Evolutionary conservation across 2,888 invertebrate species (phyloP).

Genomic region (Allolobophora icterica): DNA sequence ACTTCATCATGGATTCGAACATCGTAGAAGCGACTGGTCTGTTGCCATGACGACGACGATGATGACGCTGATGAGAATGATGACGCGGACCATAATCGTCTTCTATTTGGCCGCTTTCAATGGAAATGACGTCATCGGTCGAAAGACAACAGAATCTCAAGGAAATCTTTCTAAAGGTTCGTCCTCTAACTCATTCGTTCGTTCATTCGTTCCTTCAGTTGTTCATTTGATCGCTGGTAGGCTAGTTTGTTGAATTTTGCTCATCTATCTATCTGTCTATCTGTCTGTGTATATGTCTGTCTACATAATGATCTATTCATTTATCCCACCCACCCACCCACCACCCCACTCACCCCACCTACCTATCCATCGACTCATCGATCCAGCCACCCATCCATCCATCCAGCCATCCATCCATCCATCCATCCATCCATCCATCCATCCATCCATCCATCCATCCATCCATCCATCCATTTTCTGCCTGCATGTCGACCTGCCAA

Average conservation of each 20-base stretch:
- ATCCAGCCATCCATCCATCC: neutral
- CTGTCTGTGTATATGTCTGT: too few relatives aligned
- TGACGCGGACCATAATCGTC: neutral
- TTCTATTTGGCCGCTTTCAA: neutral
- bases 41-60: neutral
- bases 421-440: neutral
- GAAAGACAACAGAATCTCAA: neutral
- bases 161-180: neutral
- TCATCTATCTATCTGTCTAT: too few relatives aligned
- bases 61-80: neutral
- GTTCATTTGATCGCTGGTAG: too few relatives aligned
- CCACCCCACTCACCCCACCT: too few relatives aligned
- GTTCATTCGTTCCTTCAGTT: neutral
- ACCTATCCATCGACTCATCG: neutral
- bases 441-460: neutral
- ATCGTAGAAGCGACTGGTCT: neutral
- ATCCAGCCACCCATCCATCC: neutral
- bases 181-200: neutral
- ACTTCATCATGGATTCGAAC: slow-evolving; percentile 8
- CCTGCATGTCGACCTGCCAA: too few relatives aligned
- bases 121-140: neutral
- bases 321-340: too few relatives aligned
- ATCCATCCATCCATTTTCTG: neutral
- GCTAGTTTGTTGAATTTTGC: too few relatives aligned
- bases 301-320: too few relatives aligned